These are phyloP conservation scores for Illadopsis cleaveri DNA, from an alignment of 2,113 vertebrate genomes.

Conservation along the genomic window DNA sequence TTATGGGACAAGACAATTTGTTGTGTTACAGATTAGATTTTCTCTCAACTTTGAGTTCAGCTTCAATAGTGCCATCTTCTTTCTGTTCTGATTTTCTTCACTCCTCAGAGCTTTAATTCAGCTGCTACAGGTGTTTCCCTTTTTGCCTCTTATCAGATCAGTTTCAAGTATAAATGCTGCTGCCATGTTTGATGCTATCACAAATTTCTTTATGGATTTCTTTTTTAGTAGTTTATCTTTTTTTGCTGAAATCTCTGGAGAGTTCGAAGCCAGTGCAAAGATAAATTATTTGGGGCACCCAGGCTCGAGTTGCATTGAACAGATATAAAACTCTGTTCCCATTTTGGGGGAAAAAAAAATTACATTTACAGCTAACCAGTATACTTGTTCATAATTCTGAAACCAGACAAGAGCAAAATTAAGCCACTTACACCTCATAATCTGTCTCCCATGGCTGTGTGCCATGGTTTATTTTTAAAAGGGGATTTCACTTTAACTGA, in stretches of 20 bases:
- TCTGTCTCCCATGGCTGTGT: neutral
- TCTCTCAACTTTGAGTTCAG: neutral
- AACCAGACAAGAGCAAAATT: neutral
- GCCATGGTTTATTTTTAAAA: neutral
- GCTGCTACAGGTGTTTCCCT: neutral
- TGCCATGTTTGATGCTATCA: neutral
- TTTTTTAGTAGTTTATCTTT: neutral
- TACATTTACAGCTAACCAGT: neutral
- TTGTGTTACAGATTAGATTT: neutral
- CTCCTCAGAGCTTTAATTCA: neutral
- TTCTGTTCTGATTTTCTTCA: neutral
- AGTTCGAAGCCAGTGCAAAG: neutral
- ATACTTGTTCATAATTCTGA: neutral
- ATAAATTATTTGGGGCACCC: neutral
- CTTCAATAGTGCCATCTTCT: neutral
- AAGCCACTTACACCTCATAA: neutral
- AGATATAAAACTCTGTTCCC: neutral
- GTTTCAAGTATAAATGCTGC: neutral
- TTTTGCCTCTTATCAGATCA: neutral
- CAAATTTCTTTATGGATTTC: neutral
- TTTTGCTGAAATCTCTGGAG: neutral
- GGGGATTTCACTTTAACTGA: neutral
- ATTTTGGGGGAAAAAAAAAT: neutral
- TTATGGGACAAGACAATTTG: neutral
- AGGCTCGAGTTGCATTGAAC: neutral